Base-by-base conservation (phyloP, 1,140 invertebrate genomes). In the Macrocentrus cingulum region DNA sequence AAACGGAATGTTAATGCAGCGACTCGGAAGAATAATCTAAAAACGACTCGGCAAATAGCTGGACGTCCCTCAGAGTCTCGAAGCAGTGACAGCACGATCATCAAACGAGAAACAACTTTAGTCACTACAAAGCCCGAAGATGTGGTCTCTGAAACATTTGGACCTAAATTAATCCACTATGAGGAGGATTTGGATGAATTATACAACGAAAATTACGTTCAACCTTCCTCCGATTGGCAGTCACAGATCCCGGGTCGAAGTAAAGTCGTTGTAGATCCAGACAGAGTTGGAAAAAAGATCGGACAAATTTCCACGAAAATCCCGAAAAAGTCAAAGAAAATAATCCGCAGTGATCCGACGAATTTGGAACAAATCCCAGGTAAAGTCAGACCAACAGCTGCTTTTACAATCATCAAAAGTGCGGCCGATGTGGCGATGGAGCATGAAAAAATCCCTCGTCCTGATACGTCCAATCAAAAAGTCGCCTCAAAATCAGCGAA, bases 1-100 rank as follows among this genome's bases (percentile, higher is more conserved):
- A 41, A 66, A 72, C 29, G 78, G 80, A 61, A 76, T 74, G 41
- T 72, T 76, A 32, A 42, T 1, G 69, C 79, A 60, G 79, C 75
- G 39, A 64, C 71, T 15, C 60, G 76, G 20, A 70, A 67, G 1
- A 80, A 81, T 42, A 67, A 53, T 65, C 59, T 57, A 59, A 53
- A 25, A n/a, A 18, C 52, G 5, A 11, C 54, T 23, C 39, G 2
- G 9, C 22, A 34, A 8, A 70, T 71, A 44, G 64, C 72, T 52
- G 73, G 69, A 65, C 66, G 71, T 34, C 65, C 69, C 44, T 60
- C 64, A 39, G 63, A 68, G 52, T 64, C 70, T 15, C 69, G 76
- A 59, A 63, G 67, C 65, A 77, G 74, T 62, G 76, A 71, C 60
- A 76, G 75, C 60, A n/a, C n/a, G n/a, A n/a, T n/a, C n/a, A 58